Evolutionary conservation across 2,113 vertebrate genomes (phyloP), one percentile per base, ranked within the genome.

Genomic region (Morone saxatilis): DNA sequence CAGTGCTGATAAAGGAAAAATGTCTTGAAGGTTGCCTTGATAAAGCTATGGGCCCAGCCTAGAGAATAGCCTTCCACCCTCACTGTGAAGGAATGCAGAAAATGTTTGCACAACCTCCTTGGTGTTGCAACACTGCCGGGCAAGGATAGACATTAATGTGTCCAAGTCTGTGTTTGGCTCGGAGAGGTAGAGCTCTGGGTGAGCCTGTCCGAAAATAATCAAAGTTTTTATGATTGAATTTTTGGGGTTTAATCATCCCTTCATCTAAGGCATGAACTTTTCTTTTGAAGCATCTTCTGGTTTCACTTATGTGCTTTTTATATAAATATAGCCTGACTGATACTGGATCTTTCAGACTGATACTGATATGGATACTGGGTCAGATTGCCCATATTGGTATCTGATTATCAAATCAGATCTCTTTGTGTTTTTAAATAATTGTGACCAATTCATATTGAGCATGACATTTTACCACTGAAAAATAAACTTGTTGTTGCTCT

Each of bases 91-190:
- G 93, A 94, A 94, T 93, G 89, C 67, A 78, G 86, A 91, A 91
- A 93, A 94, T 94, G 90, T 83, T 93, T 94, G 77, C 80, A 87
- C 91, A 92, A 82, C 82, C 92, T 94, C 91, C 85, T 80, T 3
- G 9, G 71, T 90, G 77, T 89, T 93, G 87, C 88, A 92, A 88
- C 75, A 69, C 66, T 53, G 79, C 68, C 71, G 10, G 59, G 48
- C 76, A 57, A 48, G 65, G 43, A 69, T 3, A 66, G 62, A 84
- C 75, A 7, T 72, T 36, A 57, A 50, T 68, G 68, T 51, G 69
- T 82, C 78, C 66, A 53, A 85, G 85, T 62, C 6, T 59, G 48
- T 54, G 70, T 82, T 70, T 47, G 71, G 66, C 54, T 63, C 17
- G 20, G 51, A 62, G 68, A 72, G 16, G 25, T 45, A 62, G 61